Conservation (phyloP, 2,113 vertebrate species). For the Galbula dea region DNA sequence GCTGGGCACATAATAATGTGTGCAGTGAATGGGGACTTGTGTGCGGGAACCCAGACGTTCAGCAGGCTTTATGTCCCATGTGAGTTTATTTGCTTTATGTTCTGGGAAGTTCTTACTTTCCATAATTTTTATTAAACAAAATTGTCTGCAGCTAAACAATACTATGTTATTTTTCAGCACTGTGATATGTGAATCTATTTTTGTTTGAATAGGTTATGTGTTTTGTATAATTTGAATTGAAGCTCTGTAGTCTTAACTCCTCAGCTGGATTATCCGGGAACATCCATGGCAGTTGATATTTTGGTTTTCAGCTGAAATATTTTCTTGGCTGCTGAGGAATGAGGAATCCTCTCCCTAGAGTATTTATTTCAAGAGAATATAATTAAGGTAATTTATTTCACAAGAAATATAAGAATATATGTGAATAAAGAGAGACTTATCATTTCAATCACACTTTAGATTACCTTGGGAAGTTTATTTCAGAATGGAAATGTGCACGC, state of each 20-base stretch:
- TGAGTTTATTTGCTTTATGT: not conserved
- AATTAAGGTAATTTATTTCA: not conserved
- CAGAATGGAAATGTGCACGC: not conserved
- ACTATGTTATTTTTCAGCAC: not conserved
- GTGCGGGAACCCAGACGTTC: not conserved
- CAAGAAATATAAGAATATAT: not conserved
- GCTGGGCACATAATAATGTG: fast-evolving
- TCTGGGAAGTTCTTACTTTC: not conserved
- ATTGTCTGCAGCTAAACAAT: not conserved
- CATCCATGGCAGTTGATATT: not conserved
- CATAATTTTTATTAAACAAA: not conserved
- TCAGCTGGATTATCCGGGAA: not conserved
- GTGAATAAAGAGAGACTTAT: not conserved
- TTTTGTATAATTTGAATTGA: not conserved
- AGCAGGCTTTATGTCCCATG: not conserved
- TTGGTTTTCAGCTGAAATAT: not conserved
- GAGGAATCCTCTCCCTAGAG: not conserved
- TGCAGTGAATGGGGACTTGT: not conserved
- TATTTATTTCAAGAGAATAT: not conserved
- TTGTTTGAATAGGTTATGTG: not conserved
- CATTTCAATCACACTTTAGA: not conserved
- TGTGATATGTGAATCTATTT: not conserved
- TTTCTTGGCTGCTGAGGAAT: constrained; percentile 11
- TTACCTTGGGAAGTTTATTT: not conserved
- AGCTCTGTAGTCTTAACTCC: not conserved